These are phyloP conservation scores for Pachyseris speciosa DNA, from an alignment of 64 coral and sea anemone species.

Conservation along the genomic window DNA sequence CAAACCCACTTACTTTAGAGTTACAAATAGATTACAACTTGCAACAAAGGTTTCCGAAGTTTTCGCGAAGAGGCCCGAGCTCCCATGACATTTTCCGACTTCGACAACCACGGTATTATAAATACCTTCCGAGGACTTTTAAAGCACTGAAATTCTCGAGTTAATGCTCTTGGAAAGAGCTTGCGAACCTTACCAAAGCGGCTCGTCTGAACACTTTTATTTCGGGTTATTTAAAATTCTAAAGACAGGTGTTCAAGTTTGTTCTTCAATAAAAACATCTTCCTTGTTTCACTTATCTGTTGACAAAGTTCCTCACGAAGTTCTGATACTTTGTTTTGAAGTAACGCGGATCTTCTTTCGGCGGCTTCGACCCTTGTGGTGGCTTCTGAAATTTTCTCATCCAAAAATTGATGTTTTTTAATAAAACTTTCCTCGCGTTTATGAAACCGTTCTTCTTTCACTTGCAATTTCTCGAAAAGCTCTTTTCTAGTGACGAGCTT, in stretches of 20 bases:
- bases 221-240: not conserved
- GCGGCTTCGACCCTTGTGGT: not conserved
- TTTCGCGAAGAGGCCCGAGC: no score
- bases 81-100: no score
- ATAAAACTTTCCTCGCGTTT: not conserved
- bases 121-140: no score
- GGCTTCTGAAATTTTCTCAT: not conserved
- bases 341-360: not conserved
- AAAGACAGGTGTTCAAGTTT: not conserved
- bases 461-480: not conserved
- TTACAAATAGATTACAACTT: no score
- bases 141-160: no score
- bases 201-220: not conserved
- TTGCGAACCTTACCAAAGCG: no score
- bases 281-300: not conserved
- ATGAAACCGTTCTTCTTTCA: not conserved
- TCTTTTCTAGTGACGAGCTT: not conserved
- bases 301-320: not conserved
- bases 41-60: no score
- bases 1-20: no score
- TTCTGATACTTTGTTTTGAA: constrained; percentile 3
- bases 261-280: not conserved
- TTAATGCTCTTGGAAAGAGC: no score
- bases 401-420: not conserved
- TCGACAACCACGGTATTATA: no score